A percentile compares a stretch with the other conserved stretches of the same genome.
Conservation (phyloP, 2,113 vertebrate genomes). For the Nannobrachium achirus region DNA sequence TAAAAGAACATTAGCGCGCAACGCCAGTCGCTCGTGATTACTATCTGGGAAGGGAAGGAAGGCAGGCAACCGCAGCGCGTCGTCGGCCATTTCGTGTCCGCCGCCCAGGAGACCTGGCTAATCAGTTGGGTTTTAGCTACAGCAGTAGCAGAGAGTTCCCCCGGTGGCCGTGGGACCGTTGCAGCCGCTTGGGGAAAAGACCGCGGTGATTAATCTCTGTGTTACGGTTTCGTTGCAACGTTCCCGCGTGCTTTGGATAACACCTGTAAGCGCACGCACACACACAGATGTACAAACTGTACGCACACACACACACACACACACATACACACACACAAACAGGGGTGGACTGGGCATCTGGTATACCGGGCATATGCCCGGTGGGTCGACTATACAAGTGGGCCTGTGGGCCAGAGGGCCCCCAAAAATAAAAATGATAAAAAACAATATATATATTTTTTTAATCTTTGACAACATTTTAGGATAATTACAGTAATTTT, state of each 20-base stretch:
- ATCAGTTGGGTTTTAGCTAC: constrained; percentile 35
- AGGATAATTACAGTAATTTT: too few relatives aligned
- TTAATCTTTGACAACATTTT: too few relatives aligned
- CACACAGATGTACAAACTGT: too few relatives aligned
- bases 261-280: background rate
- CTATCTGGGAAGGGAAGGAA: constrained; percentile 23
- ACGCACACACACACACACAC: constrained; percentile 16
- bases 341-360: too few relatives aligned
- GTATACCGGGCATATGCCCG: too few relatives aligned
- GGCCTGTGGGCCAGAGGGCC: too few relatives aligned
- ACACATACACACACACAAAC: too few relatives aligned
- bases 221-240: background rate
- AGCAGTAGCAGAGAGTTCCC: constrained; percentile 27
- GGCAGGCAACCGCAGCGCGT: constrained; percentile 25
- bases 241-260: background rate
- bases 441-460: too few relatives aligned
- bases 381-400: too few relatives aligned
- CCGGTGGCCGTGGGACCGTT: constrained; percentile 21
- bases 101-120: constrained; percentile 24
- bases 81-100: constrained; percentile 52
- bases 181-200: constrained; percentile 27
- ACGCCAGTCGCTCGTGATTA: constrained; percentile 41
- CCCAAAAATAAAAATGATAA: too few relatives aligned
- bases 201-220: background rate
- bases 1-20: constrained; percentile 35